These are phyloP conservation scores for Lepus americanus DNA, from an alignment of 2,113 vertebrate species.

Conservation along the genomic window DNA sequence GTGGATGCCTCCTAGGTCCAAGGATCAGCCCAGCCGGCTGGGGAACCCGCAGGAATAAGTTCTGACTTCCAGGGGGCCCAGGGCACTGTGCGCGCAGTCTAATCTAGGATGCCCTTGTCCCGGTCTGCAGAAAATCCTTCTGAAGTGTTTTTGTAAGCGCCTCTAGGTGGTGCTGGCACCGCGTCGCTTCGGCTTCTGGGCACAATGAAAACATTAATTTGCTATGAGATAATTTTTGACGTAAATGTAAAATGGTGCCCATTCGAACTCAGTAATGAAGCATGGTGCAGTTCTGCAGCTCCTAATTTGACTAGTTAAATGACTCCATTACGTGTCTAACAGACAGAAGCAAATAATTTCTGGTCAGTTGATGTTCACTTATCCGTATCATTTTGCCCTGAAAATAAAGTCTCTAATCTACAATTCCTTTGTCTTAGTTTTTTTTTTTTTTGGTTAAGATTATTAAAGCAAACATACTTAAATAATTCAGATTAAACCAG, in stretches of 20 bases:
- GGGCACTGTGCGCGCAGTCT: not conserved
- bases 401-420: slow-evolving; percentile 94
- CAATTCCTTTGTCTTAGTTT: slow-evolving; percentile 90
- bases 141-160: slow-evolving; percentile 70
- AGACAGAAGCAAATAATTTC: slow-evolving; percentile 99
- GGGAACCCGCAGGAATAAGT: fast-evolving
- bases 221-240: slow-evolving; percentile 99
- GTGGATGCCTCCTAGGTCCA: not conserved
- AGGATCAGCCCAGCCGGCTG: not conserved
- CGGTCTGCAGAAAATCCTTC: not conserved
- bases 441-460: slow-evolving; percentile 82
- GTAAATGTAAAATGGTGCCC: slow-evolving; percentile 99
- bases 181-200: slow-evolving; percentile 86
- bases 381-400: slow-evolving; percentile 96
- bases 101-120: slow-evolving; percentile 33
- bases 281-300: slow-evolving; percentile 99
- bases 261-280: slow-evolving; percentile 99
- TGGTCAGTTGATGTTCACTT: slow-evolving; percentile 99
- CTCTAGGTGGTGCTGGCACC: slow-evolving; percentile 97
- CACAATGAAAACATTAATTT: slow-evolving; percentile 99
- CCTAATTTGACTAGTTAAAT: slow-evolving; percentile 99
- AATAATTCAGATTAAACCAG: slow-evolving; percentile 85
- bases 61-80: not conserved
- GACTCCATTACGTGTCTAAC: slow-evolving; percentile 99
- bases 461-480: slow-evolving; percentile 89